A percentile compares a stretch with the other conserved stretches of the same genome.
These are phyloP conservation scores for Nematolebias whitei DNA, from an alignment of 2,113 vertebrate species.

Conservation along the genomic window DNA sequence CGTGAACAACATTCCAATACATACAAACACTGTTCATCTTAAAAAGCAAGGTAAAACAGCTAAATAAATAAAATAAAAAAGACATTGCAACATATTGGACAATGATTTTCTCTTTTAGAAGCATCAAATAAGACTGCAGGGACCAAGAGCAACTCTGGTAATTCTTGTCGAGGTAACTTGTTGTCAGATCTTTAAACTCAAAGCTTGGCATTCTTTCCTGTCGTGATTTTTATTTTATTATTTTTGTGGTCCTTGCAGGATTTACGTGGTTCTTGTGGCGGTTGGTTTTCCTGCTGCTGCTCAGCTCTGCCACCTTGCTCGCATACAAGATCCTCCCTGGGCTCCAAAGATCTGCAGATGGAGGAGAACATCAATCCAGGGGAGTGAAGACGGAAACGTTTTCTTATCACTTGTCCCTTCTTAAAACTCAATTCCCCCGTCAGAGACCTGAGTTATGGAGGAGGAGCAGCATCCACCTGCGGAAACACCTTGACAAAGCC, in stretches of 20 bases:
- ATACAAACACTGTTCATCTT: background rate
- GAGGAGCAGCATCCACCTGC: constrained; percentile 81
- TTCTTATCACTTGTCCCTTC: constrained; percentile 33
- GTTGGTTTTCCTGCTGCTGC: constrained; percentile 44
- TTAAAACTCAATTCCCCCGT: constrained; percentile 77
- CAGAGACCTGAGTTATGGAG: constrained; percentile 84
- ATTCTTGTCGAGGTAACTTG: constrained; percentile 43
- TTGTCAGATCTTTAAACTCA: background rate
- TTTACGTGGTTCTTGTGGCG: constrained; percentile 24
- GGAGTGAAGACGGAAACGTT: constrained; percentile 29
- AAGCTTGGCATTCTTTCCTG: background rate
- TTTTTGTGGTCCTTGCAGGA: constrained; percentile 52
- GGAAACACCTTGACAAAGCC: constrained; percentile 82
- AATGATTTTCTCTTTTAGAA: constrained; percentile 19
- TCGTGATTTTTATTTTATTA: too few relatives aligned
- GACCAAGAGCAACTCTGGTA: constrained; percentile 1
- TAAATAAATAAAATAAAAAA: background rate
- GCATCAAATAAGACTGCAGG: constrained; percentile 26
- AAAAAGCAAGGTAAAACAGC: constrained; percentile 54
- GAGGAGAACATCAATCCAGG: background rate
- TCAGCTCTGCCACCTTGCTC: constrained; percentile 35
- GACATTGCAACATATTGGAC: background rate
- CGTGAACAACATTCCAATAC: constrained; percentile 28
- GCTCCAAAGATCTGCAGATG: background rate
- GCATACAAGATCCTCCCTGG: constrained; percentile 14